phyloP scores from a whole-genome alignment of 2,888 invertebrate species.

The Dasysyrphus albostriatus region DNA sequence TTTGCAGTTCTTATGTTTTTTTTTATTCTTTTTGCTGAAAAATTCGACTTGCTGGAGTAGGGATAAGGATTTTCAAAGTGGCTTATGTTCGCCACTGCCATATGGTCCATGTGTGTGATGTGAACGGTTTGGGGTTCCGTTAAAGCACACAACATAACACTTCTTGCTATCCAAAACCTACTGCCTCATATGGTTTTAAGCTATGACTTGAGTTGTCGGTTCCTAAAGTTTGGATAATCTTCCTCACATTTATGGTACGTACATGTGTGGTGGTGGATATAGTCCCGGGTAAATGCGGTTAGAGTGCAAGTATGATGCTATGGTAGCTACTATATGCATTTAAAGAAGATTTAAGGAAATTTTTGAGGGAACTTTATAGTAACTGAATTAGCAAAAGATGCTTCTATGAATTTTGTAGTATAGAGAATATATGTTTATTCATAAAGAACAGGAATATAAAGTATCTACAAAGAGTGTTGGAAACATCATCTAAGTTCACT shows the following conservation, averaged over 20 bases:
- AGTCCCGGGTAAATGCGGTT: background rate
- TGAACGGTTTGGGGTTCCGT: background rate
- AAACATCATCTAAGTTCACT: background rate
- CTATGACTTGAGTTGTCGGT: background rate
- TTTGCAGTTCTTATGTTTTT: background rate
- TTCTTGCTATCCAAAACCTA: background rate
- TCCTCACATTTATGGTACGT: background rate
- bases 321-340: constrained; percentile 11
- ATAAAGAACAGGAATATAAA: background rate
- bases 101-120: background rate
- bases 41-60: background rate
- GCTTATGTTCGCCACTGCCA: constrained; percentile 18
- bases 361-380: background rate
- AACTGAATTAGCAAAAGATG: constrained; percentile 18
- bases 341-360: background rate
- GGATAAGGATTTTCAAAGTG: constrained; percentile 11
- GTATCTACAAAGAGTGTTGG: background rate
- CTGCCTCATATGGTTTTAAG: background rate
- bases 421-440: background rate
- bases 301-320: background rate
- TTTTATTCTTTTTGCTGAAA: background rate
- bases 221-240: constrained; percentile 23
- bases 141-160: constrained; percentile 1
- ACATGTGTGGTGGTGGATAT: background rate
- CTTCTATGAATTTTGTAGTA: background rate